phyloP scores from a whole-genome alignment of 2,113 vertebrate species.

The Pomatostomus ruficeps region DNA sequence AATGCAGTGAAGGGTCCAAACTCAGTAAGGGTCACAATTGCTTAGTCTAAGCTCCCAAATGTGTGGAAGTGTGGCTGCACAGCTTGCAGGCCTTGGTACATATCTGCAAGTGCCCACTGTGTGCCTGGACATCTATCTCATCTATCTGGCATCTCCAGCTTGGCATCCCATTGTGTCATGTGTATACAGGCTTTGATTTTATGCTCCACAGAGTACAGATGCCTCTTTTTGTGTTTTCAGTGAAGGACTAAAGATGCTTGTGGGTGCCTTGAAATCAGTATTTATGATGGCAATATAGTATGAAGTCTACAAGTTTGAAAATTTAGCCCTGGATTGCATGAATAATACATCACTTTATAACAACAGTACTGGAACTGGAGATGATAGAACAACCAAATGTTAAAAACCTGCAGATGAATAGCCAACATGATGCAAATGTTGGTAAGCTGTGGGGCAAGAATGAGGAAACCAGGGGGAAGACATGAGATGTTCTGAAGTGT shows the following conservation, averaged over 20 bases:
- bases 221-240: background rate
- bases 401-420: background rate
- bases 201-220: background rate
- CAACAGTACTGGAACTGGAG: conserved; percentile 26
- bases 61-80: background rate
- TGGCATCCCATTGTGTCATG: background rate
- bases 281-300: conserved; percentile 41
- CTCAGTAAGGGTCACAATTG: background rate
- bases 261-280: conserved; percentile 53
- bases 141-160: background rate
- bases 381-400: background rate
- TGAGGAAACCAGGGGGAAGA: background rate
- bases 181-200: background rate
- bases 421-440: background rate
- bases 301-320: conserved; percentile 46
- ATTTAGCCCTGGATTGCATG: conserved; percentile 19
- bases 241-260: conserved; percentile 18
- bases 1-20: background rate
- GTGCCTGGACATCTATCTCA: background rate
- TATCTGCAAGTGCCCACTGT: background rate
- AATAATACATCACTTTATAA: conserved; percentile 47
- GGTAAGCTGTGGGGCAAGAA: background rate
- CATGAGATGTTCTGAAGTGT: background rate
- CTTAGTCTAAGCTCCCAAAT: background rate
- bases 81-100: background rate